These are phyloP conservation scores for Tetragnatha versicolor DNA, from an alignment of 1,140 invertebrate genomes.

Conservation along the genomic window DNA sequence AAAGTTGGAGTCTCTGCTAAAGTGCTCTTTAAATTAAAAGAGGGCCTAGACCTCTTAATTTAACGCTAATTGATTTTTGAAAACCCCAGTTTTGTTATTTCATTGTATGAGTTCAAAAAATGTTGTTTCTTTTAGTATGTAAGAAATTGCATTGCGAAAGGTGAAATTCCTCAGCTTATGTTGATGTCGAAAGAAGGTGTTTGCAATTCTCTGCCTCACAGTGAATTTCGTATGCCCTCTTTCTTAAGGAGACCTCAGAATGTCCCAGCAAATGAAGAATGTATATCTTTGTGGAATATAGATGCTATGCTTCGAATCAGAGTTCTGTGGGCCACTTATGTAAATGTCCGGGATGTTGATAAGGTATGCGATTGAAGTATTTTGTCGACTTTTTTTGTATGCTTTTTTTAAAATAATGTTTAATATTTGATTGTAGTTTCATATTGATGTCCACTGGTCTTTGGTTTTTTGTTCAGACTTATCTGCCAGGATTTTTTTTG, in stretches of 20 bases:
- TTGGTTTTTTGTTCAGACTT: neutral
- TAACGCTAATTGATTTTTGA: too few relatives aligned
- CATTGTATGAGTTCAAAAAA: too few relatives aligned
- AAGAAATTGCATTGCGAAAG: constrained; percentile 65
- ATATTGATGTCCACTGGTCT: neutral
- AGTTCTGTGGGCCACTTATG: constrained; percentile 68
- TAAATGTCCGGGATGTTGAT: constrained; percentile 69
- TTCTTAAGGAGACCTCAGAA: constrained; percentile 50
- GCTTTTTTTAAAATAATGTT: neutral
- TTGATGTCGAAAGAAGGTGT: constrained; percentile 66
- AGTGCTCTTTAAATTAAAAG: too few relatives aligned
- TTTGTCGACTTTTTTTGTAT: neutral
- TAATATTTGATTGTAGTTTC: neutral
- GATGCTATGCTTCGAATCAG: constrained; percentile 65
- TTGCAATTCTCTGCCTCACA: constrained; percentile 59
- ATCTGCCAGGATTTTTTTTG: neutral
- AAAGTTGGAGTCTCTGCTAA: too few relatives aligned
- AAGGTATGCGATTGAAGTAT: constrained; percentile 61
- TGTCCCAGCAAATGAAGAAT: constrained; percentile 56
- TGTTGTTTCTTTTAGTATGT: constrained; percentile 66
- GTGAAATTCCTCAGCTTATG: constrained; percentile 67
- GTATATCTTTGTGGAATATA: constrained; percentile 63
- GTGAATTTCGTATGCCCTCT: constrained; percentile 54
- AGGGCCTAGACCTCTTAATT: too few relatives aligned
- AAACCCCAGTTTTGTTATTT: too few relatives aligned